Base-by-base conservation (phyloP, 2,113 vertebrate species). In the Misgurnus anguillicaudatus region DNA sequence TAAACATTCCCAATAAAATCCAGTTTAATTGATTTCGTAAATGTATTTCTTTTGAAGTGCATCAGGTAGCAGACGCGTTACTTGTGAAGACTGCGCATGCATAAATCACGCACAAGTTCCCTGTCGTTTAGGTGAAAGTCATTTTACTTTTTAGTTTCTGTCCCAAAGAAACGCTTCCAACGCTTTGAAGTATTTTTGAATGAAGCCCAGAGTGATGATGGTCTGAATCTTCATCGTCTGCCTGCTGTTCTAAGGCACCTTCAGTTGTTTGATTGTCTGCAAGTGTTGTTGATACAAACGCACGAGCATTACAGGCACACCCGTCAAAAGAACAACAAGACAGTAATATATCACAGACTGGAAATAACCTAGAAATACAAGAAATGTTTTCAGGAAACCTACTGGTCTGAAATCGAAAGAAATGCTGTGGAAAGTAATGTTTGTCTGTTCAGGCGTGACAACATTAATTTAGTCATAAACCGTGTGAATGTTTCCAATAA, bases 231-330 rank as follows among this genome's bases (percentile, higher is more conserved):
- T 62, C 72, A n/a, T 73, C 4, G 60, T 69, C 55, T 58, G 74
- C 68, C 47, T 77, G 75, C 69, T 77, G 75, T 77, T 75, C 73
- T 84, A 84, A 84, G 82, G 82, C 82, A 84, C 82, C 45, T 69
- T 65, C 61, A 62, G 51, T 51, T 61, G 38, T 78, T 76, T 80
- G 82, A 84, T 84, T 84, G 82, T 84, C 82, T 80, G 79, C 63
- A 41, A 78, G 75, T 66, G 55, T 75, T 53, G 48, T 61, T 11
- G 71, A 64, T 13, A 68, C 39, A 53, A 66, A 58, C 39, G 41
- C 53, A 80, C 71, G 19, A 75, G 71, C 65, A 47, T 51, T 47
- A 58, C 45, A 80, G 79, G 71, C 79, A 80, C 79, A 73, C 68
- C 71, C n/a, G 45, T 38, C 41, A 42, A 39, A 67, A 67, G 70